phyloP scores from a whole-genome alignment of 2,113 vertebrate species.

The Brachirus orientalis region DNA sequence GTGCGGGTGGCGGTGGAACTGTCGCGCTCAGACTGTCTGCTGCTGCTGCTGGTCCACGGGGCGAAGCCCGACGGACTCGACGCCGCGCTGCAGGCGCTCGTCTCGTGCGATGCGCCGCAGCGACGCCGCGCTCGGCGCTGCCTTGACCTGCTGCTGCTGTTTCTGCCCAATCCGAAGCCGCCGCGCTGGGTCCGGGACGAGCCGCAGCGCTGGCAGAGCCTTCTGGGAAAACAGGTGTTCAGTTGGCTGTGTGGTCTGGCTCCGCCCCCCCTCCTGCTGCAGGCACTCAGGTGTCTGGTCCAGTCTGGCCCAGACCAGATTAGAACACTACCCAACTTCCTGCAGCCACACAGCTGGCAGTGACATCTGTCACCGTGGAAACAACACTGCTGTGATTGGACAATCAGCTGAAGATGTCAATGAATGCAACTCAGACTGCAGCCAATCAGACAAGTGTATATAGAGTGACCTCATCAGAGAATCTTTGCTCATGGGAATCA shows the following conservation, averaged over 20 bases:
- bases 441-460: no score
- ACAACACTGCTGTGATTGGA: conserved; percentile 17
- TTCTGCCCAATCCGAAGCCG: conserved; percentile 71
- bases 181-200: conserved; percentile 75
- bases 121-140: conserved; percentile 79
- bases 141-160: conserved; percentile 89
- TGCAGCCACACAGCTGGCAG: conserved; percentile 83
- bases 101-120: conserved; percentile 6
- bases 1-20: conserved; percentile 90
- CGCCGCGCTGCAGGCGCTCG: conserved; percentile 82
- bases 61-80: conserved; percentile 85
- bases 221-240: conserved; percentile 86
- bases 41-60: conserved; percentile 87
- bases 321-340: conserved; percentile 85
- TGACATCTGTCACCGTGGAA: conserved; percentile 22
- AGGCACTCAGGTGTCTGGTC: conserved; percentile 89
- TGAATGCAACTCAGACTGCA: background rate
- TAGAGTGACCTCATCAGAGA: no score
- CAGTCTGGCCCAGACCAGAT: conserved; percentile 85
- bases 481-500: no score
- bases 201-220: conserved; percentile 81
- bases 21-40: conserved; percentile 85
- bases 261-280: conserved; percentile 86
- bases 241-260: conserved; percentile 85
- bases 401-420: conserved; percentile 14